A percentile compares a stretch with the other conserved stretches of the same genome.
These are phyloP conservation scores for Acrocephalus kingi DNA, from an alignment of 2,113 vertebrate species.

Conservation along the genomic window DNA sequence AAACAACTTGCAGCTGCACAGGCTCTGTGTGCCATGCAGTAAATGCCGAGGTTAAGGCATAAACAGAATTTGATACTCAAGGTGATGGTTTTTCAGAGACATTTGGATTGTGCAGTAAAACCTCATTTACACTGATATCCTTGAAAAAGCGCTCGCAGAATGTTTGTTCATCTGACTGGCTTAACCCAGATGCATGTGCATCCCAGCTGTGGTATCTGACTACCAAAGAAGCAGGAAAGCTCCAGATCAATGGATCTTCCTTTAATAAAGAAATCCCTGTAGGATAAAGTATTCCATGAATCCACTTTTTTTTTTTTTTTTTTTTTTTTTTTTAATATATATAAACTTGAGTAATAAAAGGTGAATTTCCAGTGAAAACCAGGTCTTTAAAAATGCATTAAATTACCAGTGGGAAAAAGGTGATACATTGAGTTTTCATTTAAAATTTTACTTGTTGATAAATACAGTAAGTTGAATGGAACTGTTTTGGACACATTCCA, in stretches of 20 bases:
- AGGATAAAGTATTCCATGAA: background rate
- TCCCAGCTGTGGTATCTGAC: background rate
- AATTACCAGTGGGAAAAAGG: background rate
- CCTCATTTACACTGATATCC: background rate
- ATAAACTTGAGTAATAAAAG: background rate
- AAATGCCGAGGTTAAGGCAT: background rate
- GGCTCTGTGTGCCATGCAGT: background rate
- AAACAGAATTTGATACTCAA: background rate
- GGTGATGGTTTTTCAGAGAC: background rate
- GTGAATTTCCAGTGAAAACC: fast-evolving
- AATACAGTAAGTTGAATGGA: background rate
- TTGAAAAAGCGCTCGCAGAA: background rate
- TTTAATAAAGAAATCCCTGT: background rate
- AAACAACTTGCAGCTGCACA: background rate
- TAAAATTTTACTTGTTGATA: background rate
- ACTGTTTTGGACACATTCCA: background rate
- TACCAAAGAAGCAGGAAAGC: background rate
- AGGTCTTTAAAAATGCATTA: background rate
- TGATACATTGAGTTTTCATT: background rate
- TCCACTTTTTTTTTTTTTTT: background rate
- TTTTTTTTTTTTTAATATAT: too few relatives aligned
- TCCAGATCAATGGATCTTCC: background rate
- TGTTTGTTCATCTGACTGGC: background rate
- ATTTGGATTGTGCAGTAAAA: background rate
- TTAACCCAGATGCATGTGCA: background rate